Evolutionary conservation across 2,113 vertebrate genomes (phyloP), one percentile per base, ranked within the genome.

Genomic region (Nibea coibor): DNA sequence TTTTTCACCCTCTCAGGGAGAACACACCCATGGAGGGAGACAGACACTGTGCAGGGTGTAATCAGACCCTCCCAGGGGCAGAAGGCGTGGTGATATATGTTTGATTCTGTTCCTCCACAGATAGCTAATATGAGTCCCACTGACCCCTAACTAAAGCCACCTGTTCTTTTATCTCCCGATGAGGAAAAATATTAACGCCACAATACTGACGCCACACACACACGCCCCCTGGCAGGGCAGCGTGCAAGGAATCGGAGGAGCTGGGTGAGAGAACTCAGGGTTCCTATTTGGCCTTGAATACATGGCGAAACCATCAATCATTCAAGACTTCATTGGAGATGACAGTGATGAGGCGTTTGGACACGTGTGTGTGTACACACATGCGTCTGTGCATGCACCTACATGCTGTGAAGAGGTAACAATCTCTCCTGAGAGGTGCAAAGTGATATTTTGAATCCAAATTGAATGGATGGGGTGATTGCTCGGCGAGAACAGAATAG

Each of bases 381-480:
- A 24, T 71, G 64, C 24, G 16, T 73, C 19, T 72, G 70, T 69
- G 78, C 65, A 82, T 72, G 76, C 84, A 71, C 26, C 54, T 72
- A 47, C 69, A 66, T 63, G 75, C 76, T 68, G 83, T 31, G 26
- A 59, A 76, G 66, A 80, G 66, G 84, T 53, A 87, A 89, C 80
- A 82, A 72, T 85, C 84, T 88, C 81, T 88, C 88, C 59, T 9
- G 86, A 88, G 82, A 76, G 65, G 62, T 73, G 63, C 66, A 72
- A 39, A 88, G 78, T 88, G 88, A 91, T 89, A 85, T 91, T 91
- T 91, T 80, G 72, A 91, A 87, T 89, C 86, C 80, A 90, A 92
- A 92, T 92, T 69, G 90, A 88, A 77, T 45, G 82, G 88, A 91
- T 85, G 67, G 76, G 80, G 56, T 86, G 84, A 91, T 88, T 86